These are phyloP conservation scores for Caenorhabditis uteleia DNA, from an alignment of 2,888 invertebrate species.

Conservation along the genomic window DNA sequence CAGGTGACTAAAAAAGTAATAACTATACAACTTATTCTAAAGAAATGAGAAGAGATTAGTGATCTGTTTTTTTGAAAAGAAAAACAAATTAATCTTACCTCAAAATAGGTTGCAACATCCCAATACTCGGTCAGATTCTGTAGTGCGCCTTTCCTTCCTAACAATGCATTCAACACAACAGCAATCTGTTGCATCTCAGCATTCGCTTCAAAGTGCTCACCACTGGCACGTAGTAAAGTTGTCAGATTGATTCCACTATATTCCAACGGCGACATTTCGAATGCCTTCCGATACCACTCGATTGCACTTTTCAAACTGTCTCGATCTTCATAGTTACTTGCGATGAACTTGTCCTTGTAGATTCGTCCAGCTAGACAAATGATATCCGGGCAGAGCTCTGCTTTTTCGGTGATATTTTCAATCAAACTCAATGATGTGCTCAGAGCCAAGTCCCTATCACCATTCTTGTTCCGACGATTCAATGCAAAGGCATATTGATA, in stretches of 20 bases:
- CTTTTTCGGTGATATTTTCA: slow-evolving; percentile 74
- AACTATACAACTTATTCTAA: no score
- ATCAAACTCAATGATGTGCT: slow-evolving; percentile 85
- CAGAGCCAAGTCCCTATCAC: slow-evolving; percentile 91
- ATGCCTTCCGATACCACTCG: slow-evolving; percentile 81
- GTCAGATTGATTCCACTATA: slow-evolving; percentile 98
- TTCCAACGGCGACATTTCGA: slow-evolving; percentile 96
- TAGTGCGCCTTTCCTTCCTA: slow-evolving; percentile 95
- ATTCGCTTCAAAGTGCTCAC: slow-evolving; percentile 84
- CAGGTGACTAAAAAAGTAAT: no score
- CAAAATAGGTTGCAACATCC: slow-evolving; percentile 85
- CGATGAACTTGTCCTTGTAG: slow-evolving; percentile 83
- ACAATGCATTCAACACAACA: slow-evolving; percentile 92
- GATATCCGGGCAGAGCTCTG: slow-evolving; percentile 83
- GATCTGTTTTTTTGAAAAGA: no score
- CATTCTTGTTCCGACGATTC: slow-evolving; percentile 77
- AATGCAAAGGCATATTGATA: slow-evolving; percentile 95
- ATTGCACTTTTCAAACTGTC: slow-evolving; percentile 90
- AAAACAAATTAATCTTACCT: no score
- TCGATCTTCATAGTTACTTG: slow-evolving; percentile 87
- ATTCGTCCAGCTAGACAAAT: slow-evolving; percentile 95
- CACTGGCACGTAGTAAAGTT: slow-evolving; percentile 92
- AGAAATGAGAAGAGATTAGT: no score
- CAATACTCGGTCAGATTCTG: slow-evolving; percentile 93
- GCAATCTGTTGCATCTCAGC: slow-evolving; percentile 74